Evolutionary conservation across 2,113 vertebrate genomes (phyloP).

Genomic region (Patagioenas fasciata): DNA sequence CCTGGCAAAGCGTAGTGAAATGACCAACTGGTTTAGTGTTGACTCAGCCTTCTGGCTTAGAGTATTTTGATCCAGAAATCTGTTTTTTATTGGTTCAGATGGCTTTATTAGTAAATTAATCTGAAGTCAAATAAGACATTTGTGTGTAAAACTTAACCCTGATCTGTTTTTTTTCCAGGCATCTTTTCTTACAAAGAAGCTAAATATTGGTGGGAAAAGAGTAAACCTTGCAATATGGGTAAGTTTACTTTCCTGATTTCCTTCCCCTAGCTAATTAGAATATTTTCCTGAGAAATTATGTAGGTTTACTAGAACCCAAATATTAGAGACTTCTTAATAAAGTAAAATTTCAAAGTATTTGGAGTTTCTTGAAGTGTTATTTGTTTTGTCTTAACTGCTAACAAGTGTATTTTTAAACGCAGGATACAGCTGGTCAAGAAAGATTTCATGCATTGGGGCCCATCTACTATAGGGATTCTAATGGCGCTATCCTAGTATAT

Average conservation of each 20-base stretch:
- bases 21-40: neutral
- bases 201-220: conserved; percentile 97
- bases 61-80: neutral
- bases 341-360: neutral
- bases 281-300: neutral
- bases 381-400: conserved; percentile 9
- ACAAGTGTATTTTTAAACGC: conserved; percentile 38
- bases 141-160: neutral
- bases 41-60: neutral
- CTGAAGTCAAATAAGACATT: neutral
- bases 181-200: conserved; percentile 97
- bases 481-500: conserved; percentile 96
- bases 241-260: conserved; percentile 40
- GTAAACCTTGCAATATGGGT: conserved; percentile 97
- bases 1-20: neutral
- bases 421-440: conserved; percentile 99
- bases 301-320: neutral
- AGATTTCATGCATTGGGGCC: conserved; percentile 96
- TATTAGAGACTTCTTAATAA: neutral
- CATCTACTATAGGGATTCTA: conserved; percentile 99
- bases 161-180: conserved; percentile 80
- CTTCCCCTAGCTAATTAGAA: neutral
- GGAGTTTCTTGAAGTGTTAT: neutral
- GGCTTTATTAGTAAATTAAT: neutral
- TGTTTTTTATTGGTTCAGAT: neutral